phyloP scores from a whole-genome alignment of 2,797 vertebrate genomes.

The Pangasius djambal region DNA sequence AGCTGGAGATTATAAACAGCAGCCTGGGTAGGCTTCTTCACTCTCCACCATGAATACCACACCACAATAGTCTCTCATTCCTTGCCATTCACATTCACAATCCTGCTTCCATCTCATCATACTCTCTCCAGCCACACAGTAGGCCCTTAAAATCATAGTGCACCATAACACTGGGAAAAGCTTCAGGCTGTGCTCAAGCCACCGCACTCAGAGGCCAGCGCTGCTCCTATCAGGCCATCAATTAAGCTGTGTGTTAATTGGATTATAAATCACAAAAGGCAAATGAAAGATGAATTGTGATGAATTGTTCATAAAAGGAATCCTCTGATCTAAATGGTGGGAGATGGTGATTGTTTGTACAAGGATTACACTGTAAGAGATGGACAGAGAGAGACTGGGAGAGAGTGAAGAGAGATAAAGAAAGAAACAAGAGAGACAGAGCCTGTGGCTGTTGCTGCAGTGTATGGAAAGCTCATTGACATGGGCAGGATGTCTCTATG shows the following conservation, averaged over 20 bases:
- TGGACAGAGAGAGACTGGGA: not conserved
- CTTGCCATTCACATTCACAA: slow-evolving; percentile 36
- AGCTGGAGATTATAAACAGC: slow-evolving; percentile 11
- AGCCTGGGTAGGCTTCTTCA: not conserved
- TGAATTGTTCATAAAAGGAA: slow-evolving; percentile 39
- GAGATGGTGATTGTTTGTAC: slow-evolving; percentile 40
- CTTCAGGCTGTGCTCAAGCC: slow-evolving; percentile 23
- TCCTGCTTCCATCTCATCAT: slow-evolving; percentile 54
- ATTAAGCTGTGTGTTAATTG: slow-evolving; percentile 54
- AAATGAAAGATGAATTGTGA: slow-evolving; percentile 53
- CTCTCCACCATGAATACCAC: not conserved
- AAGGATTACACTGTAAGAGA: slow-evolving; percentile 33
- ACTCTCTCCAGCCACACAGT: slow-evolving; percentile 27
- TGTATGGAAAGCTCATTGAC: slow-evolving; percentile 44
- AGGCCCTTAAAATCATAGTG: slow-evolving; percentile 30
- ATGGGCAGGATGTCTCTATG: slow-evolving; percentile 44
- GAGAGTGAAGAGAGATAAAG: not conserved
- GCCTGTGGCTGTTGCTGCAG: slow-evolving; percentile 25
- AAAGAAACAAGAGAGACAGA: not conserved
- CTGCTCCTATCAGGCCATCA: slow-evolving; percentile 43
- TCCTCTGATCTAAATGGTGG: slow-evolving; percentile 40
- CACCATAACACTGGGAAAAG: slow-evolving; percentile 1
- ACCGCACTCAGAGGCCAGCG: slow-evolving; percentile 24
- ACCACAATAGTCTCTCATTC: slow-evolving; percentile 37
- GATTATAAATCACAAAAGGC: slow-evolving; percentile 55